These are phyloP conservation scores for Trichoplusia ni DNA, from an alignment of 1,140 invertebrate species.

Conservation along the genomic window DNA sequence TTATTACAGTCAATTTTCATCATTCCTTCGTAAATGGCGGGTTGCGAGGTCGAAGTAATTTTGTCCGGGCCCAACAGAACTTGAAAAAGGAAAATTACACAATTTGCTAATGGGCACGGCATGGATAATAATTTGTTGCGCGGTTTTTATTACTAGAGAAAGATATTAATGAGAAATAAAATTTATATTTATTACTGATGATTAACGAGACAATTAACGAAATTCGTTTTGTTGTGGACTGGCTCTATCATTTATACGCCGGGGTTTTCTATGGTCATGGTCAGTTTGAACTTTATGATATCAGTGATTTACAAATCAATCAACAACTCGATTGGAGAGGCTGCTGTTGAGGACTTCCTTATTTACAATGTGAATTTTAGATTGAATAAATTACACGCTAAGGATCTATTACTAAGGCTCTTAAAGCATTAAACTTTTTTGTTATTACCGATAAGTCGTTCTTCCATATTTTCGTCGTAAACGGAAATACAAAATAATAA, in stretches of 20 bases:
- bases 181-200: constrained; percentile 45
- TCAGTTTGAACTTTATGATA: too few relatives aligned
- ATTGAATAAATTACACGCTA: background rate
- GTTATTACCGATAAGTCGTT: background rate
- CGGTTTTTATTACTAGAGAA: constrained; percentile 55
- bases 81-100: constrained; percentile 78
- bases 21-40: constrained; percentile 64
- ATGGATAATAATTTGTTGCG: constrained; percentile 66
- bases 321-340: too few relatives aligned
- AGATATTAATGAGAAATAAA: constrained; percentile 54
- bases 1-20: constrained; percentile 75
- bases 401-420: background rate
- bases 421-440: background rate
- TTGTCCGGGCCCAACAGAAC: constrained; percentile 67
- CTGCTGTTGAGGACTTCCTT: too few relatives aligned
- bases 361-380: too few relatives aligned
- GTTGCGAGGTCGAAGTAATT: constrained; percentile 72
- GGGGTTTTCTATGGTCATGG: too few relatives aligned
- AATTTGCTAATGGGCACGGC: constrained; percentile 71
- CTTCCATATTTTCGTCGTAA: too few relatives aligned
- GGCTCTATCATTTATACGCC: too few relatives aligned
- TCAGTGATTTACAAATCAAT: too few relatives aligned
- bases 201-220: constrained; percentile 12
- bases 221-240: background rate
- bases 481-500: too few relatives aligned